Evolutionary conservation across 2,888 invertebrate species (phyloP).

Genomic region (Aelia acuminata): DNA sequence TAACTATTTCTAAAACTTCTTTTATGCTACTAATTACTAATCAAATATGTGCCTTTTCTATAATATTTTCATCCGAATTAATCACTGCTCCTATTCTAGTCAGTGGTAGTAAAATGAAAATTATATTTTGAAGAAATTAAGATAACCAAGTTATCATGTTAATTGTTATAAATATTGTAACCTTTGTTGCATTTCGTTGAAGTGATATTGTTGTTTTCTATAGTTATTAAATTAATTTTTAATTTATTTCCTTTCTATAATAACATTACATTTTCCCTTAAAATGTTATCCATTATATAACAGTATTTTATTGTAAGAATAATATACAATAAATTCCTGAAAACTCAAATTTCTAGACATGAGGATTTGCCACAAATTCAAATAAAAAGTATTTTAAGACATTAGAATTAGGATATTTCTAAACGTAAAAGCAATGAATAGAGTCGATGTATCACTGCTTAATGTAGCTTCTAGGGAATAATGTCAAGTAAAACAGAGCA

Average conservation of each 20-base stretch:
- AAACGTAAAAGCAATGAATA: too few relatives aligned
- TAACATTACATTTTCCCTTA: not conserved
- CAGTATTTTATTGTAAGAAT: not conserved
- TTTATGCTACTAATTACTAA: not conserved
- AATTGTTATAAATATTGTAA: not conserved
- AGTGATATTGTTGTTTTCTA: not conserved
- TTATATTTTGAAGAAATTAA: not conserved
- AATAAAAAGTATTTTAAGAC: too few relatives aligned
- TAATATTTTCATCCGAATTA: not conserved
- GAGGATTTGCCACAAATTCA: not conserved
- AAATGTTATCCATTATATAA: not conserved
- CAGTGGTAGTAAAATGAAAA: not conserved
- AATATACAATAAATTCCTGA: not conserved
- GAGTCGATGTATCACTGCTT: too few relatives aligned
- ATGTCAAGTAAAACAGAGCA: too few relatives aligned
- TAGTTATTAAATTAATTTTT: not conserved
- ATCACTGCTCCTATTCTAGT: not conserved
- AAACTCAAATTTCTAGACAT: not conserved
- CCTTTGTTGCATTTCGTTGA: not conserved
- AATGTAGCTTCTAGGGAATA: too few relatives aligned
- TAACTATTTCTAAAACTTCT: conserved; percentile 6
- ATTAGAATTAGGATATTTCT: too few relatives aligned
- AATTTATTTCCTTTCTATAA: not conserved
- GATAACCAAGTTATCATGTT: conserved; percentile 27
- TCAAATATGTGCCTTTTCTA: not conserved